A percentile compares a stretch with the other conserved stretches of the same genome.
Conservation (phyloP, 2,113 vertebrate genomes). For the Varanus komodoensis region DNA sequence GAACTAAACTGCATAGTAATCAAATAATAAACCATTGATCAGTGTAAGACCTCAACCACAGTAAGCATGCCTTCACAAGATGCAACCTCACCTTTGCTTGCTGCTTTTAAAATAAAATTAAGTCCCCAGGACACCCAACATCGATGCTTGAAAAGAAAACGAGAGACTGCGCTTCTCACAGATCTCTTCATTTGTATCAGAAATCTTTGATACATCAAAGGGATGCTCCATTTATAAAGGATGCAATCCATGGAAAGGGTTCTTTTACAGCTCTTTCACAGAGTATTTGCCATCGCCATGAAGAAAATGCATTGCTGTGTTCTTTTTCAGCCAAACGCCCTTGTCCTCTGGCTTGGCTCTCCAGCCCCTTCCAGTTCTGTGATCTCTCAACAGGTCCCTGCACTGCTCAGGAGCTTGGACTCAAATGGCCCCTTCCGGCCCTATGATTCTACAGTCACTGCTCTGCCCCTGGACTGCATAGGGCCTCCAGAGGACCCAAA, state of each 20-base stretch:
- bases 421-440: no score
- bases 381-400: no score
- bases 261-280: background rate
- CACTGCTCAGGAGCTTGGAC: no score
- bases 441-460: background rate
- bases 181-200: constrained; percentile 25
- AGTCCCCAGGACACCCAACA: constrained; percentile 35
- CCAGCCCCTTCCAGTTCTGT: no score
- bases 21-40: background rate
- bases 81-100: constrained; percentile 20
- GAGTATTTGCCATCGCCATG: background rate
- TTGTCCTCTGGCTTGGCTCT: background rate
- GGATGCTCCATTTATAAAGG: constrained; percentile 21
- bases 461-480: no score
- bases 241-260: background rate
- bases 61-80: background rate
- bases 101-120: constrained; percentile 32
- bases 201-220: constrained; percentile 18
- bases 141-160: constrained; percentile 38
- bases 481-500: background rate
- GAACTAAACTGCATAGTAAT: background rate
- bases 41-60: constrained; percentile 24
- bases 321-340: background rate
- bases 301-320: background rate
- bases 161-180: constrained; percentile 8